Percentiles rank a stretch among this genome's conserved stretches.
Conservation (phyloP, 2,113 vertebrate genomes). For the Mesitornis unicolor region DNA sequence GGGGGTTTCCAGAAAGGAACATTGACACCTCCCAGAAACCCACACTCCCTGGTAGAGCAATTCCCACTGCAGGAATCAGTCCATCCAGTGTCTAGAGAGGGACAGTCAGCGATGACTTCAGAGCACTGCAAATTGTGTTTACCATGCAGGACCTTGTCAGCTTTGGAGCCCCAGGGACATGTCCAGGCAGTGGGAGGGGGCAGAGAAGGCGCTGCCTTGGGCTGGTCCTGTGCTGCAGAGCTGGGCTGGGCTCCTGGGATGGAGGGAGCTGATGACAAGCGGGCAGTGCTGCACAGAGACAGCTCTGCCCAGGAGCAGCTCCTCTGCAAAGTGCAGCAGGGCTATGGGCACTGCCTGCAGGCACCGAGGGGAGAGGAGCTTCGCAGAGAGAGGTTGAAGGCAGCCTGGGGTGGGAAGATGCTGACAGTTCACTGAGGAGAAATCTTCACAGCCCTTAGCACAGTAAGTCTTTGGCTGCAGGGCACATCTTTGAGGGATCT, state of each 20-base stretch:
- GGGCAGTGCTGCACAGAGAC: not conserved
- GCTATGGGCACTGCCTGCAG: not conserved
- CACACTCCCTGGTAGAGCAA: too few species aligned
- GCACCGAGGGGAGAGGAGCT: not conserved
- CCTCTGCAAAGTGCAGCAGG: not conserved
- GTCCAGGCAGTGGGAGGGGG: not conserved
- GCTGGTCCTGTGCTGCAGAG: not conserved
- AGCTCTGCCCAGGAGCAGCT: not conserved
- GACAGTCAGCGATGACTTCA: too few species aligned
- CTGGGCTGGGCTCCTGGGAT: not conserved
- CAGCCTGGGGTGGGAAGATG: not conserved
- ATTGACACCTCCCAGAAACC: too few species aligned
- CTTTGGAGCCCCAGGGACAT: not conserved
- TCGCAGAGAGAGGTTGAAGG: not conserved
- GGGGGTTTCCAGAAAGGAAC: too few species aligned
- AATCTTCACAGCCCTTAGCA: not conserved
- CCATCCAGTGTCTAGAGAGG: too few species aligned
- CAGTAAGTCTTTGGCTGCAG: not conserved
- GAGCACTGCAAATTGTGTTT: too few species aligned
- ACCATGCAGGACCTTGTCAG: too few species aligned
- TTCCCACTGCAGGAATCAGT: too few species aligned
- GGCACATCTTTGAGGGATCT: not conserved
- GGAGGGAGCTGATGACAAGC: not conserved
- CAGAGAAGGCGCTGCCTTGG: not conserved
- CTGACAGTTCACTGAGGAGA: not conserved